Percentiles rank a stretch among this genome's conserved stretches.
These are phyloP conservation scores for Scortum barcoo DNA, from an alignment of 2,113 vertebrate species.

Conservation along the genomic window DNA sequence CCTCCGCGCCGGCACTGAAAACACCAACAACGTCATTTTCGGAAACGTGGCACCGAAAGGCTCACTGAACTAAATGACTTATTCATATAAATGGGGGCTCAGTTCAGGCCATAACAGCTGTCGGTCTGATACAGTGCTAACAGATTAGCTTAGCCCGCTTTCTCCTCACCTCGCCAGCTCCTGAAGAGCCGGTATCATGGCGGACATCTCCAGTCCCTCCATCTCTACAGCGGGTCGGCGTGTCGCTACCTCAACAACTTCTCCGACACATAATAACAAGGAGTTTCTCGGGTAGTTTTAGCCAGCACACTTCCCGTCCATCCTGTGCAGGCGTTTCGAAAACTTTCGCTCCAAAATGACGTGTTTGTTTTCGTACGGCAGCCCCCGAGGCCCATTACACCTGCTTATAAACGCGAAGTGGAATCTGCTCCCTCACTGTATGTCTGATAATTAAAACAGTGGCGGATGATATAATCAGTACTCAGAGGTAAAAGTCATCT, in stretches of 20 bases:
- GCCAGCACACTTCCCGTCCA: background rate
- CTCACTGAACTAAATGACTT: background rate
- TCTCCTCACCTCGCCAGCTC: slow-evolving; percentile 90
- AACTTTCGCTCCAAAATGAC: slow-evolving; percentile 79
- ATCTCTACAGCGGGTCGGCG: slow-evolving; percentile 49
- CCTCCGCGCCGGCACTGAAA: slow-evolving; percentile 88
- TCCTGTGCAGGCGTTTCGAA: slow-evolving; percentile 47
- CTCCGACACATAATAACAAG: fast-evolving
- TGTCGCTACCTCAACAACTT: background rate
- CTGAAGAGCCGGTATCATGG: slow-evolving; percentile 95
- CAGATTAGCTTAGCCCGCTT: slow-evolving; percentile 35
- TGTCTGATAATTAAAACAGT: background rate
- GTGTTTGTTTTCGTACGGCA: slow-evolving; percentile 68
- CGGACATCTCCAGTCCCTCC: slow-evolving; percentile 93
- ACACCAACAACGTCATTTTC: slow-evolving; percentile 57
- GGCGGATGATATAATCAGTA: background rate
- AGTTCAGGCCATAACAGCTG: background rate
- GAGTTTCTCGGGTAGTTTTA: background rate
- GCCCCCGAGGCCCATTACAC: slow-evolving; percentile 18
- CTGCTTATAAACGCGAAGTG: background rate
- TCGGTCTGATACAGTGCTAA: background rate
- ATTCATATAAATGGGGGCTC: background rate
- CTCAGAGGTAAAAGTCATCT: background rate
- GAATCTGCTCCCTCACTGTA: background rate
- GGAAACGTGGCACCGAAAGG: fast-evolving